These are phyloP conservation scores for Sebastes minor DNA, from an alignment of 2,797 vertebrate species.

Conservation along the genomic window DNA sequence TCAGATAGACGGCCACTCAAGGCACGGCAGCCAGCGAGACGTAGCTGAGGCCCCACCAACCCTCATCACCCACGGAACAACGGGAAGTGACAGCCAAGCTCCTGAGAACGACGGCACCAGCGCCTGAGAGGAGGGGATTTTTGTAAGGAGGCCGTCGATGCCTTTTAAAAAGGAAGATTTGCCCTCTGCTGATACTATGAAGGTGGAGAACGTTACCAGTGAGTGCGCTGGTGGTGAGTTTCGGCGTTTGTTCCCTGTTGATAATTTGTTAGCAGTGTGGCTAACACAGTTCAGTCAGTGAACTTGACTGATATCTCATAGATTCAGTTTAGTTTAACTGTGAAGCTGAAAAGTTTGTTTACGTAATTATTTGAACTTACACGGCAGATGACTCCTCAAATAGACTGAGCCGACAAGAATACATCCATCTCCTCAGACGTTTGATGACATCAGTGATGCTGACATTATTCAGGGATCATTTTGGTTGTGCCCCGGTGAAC, in stretches of 20 bases:
- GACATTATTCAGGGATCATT: slow-evolving; percentile 41
- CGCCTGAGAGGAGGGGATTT: slow-evolving; percentile 75
- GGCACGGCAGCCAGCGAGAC: slow-evolving; percentile 87
- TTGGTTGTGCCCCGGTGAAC: neutral
- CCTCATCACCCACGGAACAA: slow-evolving; percentile 89
- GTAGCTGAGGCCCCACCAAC: slow-evolving; percentile 78
- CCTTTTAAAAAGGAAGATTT: slow-evolving; percentile 5
- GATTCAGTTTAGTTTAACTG: neutral
- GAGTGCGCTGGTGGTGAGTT: neutral
- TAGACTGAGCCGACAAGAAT: neutral
- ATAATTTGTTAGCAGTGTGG: neutral
- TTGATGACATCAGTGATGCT: neutral
- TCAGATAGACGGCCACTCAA: slow-evolving; percentile 87
- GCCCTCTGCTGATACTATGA: neutral
- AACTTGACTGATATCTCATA: neutral
- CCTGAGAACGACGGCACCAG: slow-evolving; percentile 90
- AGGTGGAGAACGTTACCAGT: slow-evolving; percentile 11
- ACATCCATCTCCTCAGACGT: neutral
- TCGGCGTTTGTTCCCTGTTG: neutral
- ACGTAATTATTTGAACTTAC: neutral
- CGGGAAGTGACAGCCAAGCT: slow-evolving; percentile 82
- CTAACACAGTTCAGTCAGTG: neutral
- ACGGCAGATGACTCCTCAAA: neutral
- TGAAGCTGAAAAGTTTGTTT: slow-evolving; percentile 8
- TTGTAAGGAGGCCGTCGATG: neutral